phyloP scores from a whole-genome alignment of 2,888 invertebrate species.

The Drosophila putrida region DNA sequence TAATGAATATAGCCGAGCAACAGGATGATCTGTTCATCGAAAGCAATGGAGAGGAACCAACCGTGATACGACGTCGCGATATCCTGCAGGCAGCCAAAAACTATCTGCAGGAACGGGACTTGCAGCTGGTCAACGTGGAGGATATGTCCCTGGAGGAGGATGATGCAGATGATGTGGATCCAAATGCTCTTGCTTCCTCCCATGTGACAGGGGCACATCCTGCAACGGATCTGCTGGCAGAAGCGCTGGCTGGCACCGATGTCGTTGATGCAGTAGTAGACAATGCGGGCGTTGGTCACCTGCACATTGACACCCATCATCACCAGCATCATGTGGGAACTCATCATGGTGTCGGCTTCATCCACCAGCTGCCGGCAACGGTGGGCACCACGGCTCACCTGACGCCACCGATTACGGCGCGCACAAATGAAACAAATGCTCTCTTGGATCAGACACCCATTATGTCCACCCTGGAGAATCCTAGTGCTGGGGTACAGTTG shows the following conservation, averaged over 20 bases:
- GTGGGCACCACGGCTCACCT: slow-evolving; percentile 53
- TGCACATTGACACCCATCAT: slow-evolving; percentile 49
- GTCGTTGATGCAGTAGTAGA: slow-evolving; percentile 51
- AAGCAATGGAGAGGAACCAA: slow-evolving; percentile 27
- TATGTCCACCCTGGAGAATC: slow-evolving; percentile 92
- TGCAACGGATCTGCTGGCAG: slow-evolving; percentile 89
- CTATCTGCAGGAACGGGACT: slow-evolving; percentile 62
- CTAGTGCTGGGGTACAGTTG: slow-evolving; percentile 82
- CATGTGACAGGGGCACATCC: slow-evolving; percentile 12
- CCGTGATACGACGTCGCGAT: slow-evolving; percentile 51
- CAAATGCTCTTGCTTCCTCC: background rate
- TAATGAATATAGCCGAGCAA: slow-evolving; percentile 61
- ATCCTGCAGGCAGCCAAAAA: slow-evolving; percentile 81
- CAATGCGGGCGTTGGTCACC: slow-evolving; percentile 58
- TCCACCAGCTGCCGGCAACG: slow-evolving; percentile 1
- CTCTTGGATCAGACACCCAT: slow-evolving; percentile 92
- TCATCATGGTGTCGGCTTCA: background rate
- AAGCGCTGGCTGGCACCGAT: slow-evolving; percentile 89
- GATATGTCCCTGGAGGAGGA: slow-evolving; percentile 30
- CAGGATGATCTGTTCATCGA: slow-evolving; percentile 57
- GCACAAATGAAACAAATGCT: slow-evolving; percentile 91
- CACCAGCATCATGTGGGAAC: background rate
- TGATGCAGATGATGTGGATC: slow-evolving; percentile 86
- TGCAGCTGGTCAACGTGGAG: slow-evolving; percentile 85
- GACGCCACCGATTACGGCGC: slow-evolving; percentile 77